Evolutionary conservation across 1,140 invertebrate genomes (phyloP).

Genomic region (Whitmania pigra): DNA sequence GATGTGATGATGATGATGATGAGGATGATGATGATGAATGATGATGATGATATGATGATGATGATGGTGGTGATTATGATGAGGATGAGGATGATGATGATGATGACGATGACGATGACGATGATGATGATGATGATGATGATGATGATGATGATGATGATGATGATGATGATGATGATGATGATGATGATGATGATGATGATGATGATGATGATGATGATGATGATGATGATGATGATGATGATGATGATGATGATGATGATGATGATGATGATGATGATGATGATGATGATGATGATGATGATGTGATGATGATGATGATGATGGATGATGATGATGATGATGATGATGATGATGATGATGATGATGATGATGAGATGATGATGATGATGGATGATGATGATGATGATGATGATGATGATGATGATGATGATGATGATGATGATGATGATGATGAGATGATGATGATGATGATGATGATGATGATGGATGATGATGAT

Average conservation of each 20-base stretch:
- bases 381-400: neutral
- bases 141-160: too few species aligned
- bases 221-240: conserved; percentile 4
- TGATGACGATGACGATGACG: neutral
- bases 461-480: conserved; percentile 1
- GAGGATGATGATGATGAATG: neutral
- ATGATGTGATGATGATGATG: neutral
- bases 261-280: neutral
- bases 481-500: neutral
- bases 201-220: neutral
- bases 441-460: neutral
- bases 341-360: neutral
- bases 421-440: conserved; percentile 7
- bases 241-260: neutral
- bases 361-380: neutral
- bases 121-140: too few species aligned
- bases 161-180: neutral
- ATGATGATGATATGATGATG: too few species aligned
- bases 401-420: neutral
- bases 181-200: conserved; percentile 10
- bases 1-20: neutral
- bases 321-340: neutral
- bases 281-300: neutral
- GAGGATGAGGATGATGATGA: neutral
- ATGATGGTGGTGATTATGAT: too few species aligned